phyloP scores from a whole-genome alignment of 1,140 invertebrate species.

The Eueides isabella region DNA sequence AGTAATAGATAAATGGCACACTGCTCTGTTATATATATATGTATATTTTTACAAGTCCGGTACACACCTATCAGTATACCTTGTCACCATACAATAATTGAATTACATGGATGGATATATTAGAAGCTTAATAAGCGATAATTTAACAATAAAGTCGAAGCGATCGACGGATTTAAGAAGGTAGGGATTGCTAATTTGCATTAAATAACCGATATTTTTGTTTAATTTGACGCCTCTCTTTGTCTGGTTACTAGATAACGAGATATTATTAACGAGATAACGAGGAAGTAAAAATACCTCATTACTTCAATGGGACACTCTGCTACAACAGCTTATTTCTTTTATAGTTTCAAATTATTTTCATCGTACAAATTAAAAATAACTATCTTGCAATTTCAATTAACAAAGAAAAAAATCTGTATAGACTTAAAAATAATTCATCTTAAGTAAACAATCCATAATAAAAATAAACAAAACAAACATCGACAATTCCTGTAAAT shows the following conservation, averaged over 20 bases:
- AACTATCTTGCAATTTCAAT: no score
- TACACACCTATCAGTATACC: conserved; percentile 78
- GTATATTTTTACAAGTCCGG: conserved; percentile 69
- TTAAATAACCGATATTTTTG: neutral
- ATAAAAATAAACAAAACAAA: neutral
- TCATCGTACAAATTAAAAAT: no score
- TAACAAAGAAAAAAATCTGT: no score
- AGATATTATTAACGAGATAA: no score
- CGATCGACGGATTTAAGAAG: conserved; percentile 67
- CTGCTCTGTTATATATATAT: conserved; percentile 68
- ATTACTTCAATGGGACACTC: no score
- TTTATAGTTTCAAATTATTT: no score
- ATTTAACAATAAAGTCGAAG: conserved; percentile 57
- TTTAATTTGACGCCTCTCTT: no score
- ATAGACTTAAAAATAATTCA: no score
- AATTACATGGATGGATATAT: conserved; percentile 81
- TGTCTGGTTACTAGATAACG: no score
- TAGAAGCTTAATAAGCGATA: conserved; percentile 79
- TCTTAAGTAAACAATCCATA: neutral
- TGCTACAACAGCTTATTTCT: no score
- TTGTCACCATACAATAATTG: conserved; percentile 82
- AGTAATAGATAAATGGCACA: conserved; percentile 80
- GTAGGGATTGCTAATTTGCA: neutral
- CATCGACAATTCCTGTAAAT: neutral
- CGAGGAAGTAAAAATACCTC: no score